Evolutionary conservation across 2,797 vertebrate species (phyloP), one percentile per base, ranked within the genome.

Genomic region (Aeoliscus strigatus): DNA sequence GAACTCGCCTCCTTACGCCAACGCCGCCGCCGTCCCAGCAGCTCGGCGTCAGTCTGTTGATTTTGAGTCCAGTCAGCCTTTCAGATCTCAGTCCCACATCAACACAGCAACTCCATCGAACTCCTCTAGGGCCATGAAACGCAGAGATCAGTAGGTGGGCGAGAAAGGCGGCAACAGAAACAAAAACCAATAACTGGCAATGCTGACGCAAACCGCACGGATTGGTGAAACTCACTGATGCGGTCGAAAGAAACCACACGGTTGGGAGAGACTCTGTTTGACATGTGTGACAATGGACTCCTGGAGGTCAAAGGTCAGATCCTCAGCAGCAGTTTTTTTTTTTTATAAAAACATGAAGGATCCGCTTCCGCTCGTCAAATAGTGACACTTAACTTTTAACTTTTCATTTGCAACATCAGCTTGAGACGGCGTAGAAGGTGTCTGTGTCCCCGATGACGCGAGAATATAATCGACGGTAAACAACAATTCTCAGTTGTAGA

Each of bases 71-170:
- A 41, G 23, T 16, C 25, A 1, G n/a, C 34, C 28, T 18, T 35
- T 73, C 40, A 58, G 51, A 72, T 60, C 59, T 33, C 16, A 14
- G 62, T 61, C 66, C 77, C 14, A 49, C 53, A 52, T 49, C 47
- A 60, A 54, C 60, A 55, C 39, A 27, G 12, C 36, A 14, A 31
- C 39, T 21, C 27, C 6, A 14, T 25, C 30, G 25, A 60, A 40
- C 39, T 47, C 33, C 18, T 13, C 9, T 1, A 23, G 14, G 45
- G 37, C 35, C 50, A 27, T 46, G 32, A 66, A 48, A 37, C 7
- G 29, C 60, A 39, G 36, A 34, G n/a, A 23, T 0, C 17, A 38
- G 50, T 3, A 6, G 46, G 31, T 45, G 63, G 64, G 63, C 4
- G n/a, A 45, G n/a, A n/a, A n/a, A 27, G 41, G 64, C 51, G 64